phyloP scores from a whole-genome alignment of 2,113 vertebrate genomes.

The Otolemur garnettii region DNA sequence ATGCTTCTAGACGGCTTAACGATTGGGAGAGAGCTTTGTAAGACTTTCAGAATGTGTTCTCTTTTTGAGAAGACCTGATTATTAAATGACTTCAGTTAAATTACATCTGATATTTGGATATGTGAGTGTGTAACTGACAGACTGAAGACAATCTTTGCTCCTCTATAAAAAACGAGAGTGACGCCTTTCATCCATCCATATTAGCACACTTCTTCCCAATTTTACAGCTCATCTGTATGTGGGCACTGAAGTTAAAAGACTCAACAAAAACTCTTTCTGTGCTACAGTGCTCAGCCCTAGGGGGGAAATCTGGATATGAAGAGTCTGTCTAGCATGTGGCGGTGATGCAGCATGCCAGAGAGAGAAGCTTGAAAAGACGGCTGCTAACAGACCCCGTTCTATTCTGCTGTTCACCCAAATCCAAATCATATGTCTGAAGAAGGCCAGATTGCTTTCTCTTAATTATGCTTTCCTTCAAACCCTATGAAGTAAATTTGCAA shows the following conservation, averaged over 20 bases:
- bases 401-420: background rate
- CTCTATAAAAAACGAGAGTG: background rate
- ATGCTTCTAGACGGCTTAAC: constrained; percentile 81
- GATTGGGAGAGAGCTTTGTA: constrained; percentile 60
- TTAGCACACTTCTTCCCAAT: background rate
- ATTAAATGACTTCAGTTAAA: constrained; percentile 69
- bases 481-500: background rate
- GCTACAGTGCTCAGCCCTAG: background rate
- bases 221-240: background rate
- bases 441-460: background rate
- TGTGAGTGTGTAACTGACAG: constrained; percentile 39
- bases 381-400: background rate
- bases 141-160: constrained; percentile 54
- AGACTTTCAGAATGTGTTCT: constrained; percentile 55
- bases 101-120: constrained; percentile 69
- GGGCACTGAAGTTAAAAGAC: background rate
- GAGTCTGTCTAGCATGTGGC: background rate
- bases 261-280: background rate
- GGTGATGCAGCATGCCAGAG: background rate
- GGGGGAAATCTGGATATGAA: constrained; percentile 1
- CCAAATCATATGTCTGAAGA: background rate
- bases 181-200: background rate
- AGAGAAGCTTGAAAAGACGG: background rate
- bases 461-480: background rate
- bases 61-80: constrained; percentile 79